Base-by-base conservation (phyloP, 2,113 vertebrate species). In the Mus spicilegus region DNA sequence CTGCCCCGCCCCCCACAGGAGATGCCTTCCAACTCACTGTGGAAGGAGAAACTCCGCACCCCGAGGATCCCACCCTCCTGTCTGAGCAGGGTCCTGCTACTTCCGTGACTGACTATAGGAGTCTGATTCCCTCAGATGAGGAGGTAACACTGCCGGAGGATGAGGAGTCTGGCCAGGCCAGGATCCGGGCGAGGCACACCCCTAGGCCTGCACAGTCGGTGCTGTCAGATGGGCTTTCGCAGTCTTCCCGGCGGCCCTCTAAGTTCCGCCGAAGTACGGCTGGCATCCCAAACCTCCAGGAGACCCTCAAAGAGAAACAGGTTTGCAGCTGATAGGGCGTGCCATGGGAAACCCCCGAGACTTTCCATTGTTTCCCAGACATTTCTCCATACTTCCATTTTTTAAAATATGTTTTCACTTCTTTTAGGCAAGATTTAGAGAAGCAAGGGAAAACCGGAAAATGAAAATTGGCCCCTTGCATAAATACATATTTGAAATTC, bases 401-500 rank as follows among this genome's bases (percentile, higher is more conserved):
- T 80, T 49, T 36, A 17, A 49, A 28, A 5, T 3, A 0, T 58
- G 69, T 5, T 1, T 33, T 97, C 96, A 81, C 70, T 56, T 97
- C 87, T 89, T 97, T 96, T 93, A 99, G 99, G 95, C 96, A 93
- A 98, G 95, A 93, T 99, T 97, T 70, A 98, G 97, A 98, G 98
- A 98, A 56, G 98, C 98, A 63, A 98, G 99, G 93, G 98, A 99
- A 96, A 39, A 28, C 85, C 97, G 99, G 82, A 99, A 91, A 97
- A 87, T 90, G 88, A 98, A 98, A 96, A 7, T 99, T 42, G 98
- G 98, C 54, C 26, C 98, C 94, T 96, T 91, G 24, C 98, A 99
- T 98, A 98, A 98, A 97, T 99, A 99, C 20, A 97, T 99, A 91
- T 98, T 99, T 98, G 98, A 99, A 95, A 95, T 99, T 95, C 73